phyloP scores from a whole-genome alignment of 2,797 vertebrate species.

The Falco peregrinus region DNA sequence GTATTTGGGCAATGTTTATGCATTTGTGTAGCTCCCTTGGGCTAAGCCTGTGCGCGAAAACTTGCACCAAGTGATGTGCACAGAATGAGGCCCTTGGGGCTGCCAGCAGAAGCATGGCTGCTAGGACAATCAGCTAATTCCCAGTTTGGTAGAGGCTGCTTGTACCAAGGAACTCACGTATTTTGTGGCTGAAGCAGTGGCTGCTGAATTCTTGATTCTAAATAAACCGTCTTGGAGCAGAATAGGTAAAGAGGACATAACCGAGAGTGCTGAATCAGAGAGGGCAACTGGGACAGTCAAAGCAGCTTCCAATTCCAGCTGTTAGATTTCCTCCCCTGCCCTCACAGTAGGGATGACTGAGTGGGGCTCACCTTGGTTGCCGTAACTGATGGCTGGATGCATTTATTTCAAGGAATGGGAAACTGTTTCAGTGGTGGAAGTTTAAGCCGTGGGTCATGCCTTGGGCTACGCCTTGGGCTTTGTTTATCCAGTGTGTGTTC shows the following conservation, averaged over 20 bases:
- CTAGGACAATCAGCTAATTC: neutral
- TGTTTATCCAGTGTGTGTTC: neutral
- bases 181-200: neutral
- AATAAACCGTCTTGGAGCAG: neutral
- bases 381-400: neutral
- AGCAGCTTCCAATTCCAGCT: neutral
- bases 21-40: neutral
- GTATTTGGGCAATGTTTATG: neutral
- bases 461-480: neutral
- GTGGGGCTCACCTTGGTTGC: neutral
- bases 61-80: neutral
- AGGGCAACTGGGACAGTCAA: neutral
- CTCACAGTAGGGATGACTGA: neutral
- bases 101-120: neutral
- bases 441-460: neutral
- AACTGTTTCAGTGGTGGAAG: neutral
- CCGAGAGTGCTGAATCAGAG: rapidly evolving
- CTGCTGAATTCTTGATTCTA: neutral
- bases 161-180: neutral
- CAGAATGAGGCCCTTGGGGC: neutral
- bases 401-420: neutral
- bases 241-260: neutral
- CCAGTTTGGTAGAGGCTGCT: neutral
- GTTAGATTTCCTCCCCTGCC: neutral
- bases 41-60: neutral